phyloP scores from a whole-genome alignment of 2,113 vertebrate genomes.

The Ammodytes dubius region DNA sequence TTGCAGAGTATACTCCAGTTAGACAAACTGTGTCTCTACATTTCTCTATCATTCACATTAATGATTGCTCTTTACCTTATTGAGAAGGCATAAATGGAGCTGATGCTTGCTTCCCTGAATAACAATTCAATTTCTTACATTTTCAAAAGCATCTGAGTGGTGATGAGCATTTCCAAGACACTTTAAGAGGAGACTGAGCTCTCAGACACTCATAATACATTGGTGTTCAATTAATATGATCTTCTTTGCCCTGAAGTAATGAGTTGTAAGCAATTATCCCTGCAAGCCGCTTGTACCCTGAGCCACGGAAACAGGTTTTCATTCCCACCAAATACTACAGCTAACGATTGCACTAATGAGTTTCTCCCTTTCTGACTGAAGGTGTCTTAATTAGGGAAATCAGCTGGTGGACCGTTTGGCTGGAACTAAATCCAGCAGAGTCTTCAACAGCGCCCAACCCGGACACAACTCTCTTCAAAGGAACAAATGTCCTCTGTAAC shows the following conservation, averaged over 20 bases:
- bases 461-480: conserved; percentile 22
- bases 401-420: conserved; percentile 37
- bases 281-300: conserved; percentile 18
- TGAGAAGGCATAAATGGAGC: conserved; percentile 40
- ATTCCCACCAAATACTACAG: conserved; percentile 45
- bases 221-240: conserved; percentile 62
- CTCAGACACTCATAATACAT: conserved; percentile 37
- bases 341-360: conserved; percentile 58
- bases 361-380: conserved; percentile 48
- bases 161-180: conserved; percentile 25
- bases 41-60: conserved; percentile 49
- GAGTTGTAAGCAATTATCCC: conserved; percentile 57
- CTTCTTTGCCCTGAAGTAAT: conserved; percentile 57
- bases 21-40: conserved; percentile 19
- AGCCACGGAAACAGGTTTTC: conserved; percentile 15
- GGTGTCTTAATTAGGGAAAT: conserved; percentile 64
- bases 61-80: conserved; percentile 57
- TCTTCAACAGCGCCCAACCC: background rate
- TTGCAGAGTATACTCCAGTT: background rate
- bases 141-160: conserved; percentile 48
- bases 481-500: conserved; percentile 31
- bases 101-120: conserved; percentile 24
- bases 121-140: conserved; percentile 48
- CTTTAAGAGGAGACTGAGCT: conserved; percentile 30
- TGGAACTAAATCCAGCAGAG: conserved; percentile 25